Base-by-base conservation (phyloP, 2,888 invertebrate species). In the Agapetus fuscipes region DNA sequence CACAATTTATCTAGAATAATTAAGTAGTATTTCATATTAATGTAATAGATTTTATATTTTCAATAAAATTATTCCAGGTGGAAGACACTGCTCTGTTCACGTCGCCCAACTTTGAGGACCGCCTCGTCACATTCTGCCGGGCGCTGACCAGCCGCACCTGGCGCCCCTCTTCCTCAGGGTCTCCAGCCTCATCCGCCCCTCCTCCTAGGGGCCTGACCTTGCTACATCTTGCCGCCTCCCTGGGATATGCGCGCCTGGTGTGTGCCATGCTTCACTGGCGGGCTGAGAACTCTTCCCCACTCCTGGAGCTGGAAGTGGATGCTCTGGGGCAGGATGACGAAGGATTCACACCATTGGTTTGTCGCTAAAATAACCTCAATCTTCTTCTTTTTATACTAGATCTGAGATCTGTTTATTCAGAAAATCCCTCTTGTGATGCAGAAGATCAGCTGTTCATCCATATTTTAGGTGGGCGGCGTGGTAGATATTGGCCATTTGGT, bases 241-340 rank as follows among this genome's bases (percentile, higher is more conserved):
- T 96, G 34, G 95, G 95, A 3, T 94, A 88, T 55, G 80, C 87
- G 1, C 79, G 87, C 54, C 66, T 94, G 31, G 84, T 89, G 3
- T 86, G 84, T 49, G 81, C 83, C 2, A 73, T 91, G 61, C 65
- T 93, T 36, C 82, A 87, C 53, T 93, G 93, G 91, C 76, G 84
- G 41, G 77, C 85, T 20, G 91, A 93, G 62, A 93, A 89, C 63
- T 83, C 83, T 27, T 89, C 88, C 51, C 70, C 84, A 49, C 76
- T 89, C 34, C 68, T 94, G 45, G 90, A 91, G 59, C 83, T 85
- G 17, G 95, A 96, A 71, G 85, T 96, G 28, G 91, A 95, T 66
- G 85, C 93, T 41, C 73, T 90, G 39, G 84, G 87, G 50, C 81
- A 87, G 54, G 95, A 96, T 61, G 78, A 81, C 47, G 84, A 89